Evolutionary conservation across 1,140 invertebrate genomes (phyloP), one percentile per base, ranked within the genome.

Genomic region (Caenorhabditis latens): DNA sequence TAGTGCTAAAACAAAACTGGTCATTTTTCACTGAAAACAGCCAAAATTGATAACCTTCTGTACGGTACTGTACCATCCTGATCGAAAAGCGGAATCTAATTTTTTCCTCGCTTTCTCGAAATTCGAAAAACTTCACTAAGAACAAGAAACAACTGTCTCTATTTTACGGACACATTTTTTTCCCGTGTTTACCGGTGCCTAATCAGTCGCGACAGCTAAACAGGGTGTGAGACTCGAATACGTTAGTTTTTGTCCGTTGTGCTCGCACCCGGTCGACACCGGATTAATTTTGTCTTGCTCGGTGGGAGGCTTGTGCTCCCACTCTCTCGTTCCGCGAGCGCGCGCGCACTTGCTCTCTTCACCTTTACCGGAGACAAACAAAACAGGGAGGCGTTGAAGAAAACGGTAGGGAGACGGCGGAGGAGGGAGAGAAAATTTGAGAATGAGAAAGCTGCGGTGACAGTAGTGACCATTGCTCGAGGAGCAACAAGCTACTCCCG

Each of bases 191-290:
- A 79, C 71, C 71, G 71, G 71, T 79, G 71, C 71, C 71, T 79
- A 79, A 79, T 79, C 71, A 79, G 46, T 79, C 46, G 9, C 7
- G 9, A 46, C 46, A 79, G 46, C 71, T 48, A 50, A 79, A 79
- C 71, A 79, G n/a, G 71, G 71, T 79, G 71, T 79, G 71, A 79
- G 71, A 79, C 71, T 50, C 71, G 71, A 79, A 79, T 79, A 42
- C 46, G 71, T 50, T 79, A 53, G 46, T 50, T 79, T 79, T 79
- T 50, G 19, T 79, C 46, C 14, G 14, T 24, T 46, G 43, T 42
- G n/a, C 42, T 16, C n/a, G 16, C 46, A 13, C 65, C 71, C 46
- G 32, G 71, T 48, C 32, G 43, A 79, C 71, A 79, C 71, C 71
- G 71, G 71, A 79, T 79, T 79, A 79, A 79, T 32, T 50, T 71